These are phyloP conservation scores for Sebastes wilsoni DNA, from an alignment of 2,797 vertebrate genomes.

Conservation along the genomic window DNA sequence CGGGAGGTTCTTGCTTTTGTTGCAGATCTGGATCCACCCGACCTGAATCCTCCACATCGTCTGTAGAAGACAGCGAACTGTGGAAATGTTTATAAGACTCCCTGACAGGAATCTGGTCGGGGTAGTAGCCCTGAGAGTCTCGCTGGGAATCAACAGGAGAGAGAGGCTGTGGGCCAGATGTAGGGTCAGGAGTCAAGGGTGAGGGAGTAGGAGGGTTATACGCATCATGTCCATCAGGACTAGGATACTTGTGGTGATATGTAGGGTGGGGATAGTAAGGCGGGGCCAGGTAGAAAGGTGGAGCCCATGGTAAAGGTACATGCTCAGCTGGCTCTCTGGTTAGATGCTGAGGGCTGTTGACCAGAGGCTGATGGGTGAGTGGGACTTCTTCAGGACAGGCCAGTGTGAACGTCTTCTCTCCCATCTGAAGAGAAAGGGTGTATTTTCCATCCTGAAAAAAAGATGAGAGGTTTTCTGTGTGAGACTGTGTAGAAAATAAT, in stretches of 20 bases:
- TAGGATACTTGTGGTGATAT: neutral
- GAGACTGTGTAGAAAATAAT: neutral
- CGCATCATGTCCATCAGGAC: neutral
- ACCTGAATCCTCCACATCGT: neutral
- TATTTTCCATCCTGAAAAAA: conserved; percentile 60
- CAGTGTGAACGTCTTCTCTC: conserved; percentile 30
- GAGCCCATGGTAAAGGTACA: conserved; percentile 32
- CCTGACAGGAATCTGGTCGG: neutral
- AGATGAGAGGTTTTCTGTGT: neutral
- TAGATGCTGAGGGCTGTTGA: neutral
- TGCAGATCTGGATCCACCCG: neutral
- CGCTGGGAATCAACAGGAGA: conserved; percentile 1
- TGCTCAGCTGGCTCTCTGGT: neutral
- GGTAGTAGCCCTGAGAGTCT: neutral
- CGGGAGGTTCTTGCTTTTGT: neutral
- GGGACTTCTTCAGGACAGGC: conserved; percentile 51
- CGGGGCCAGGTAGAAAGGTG: conserved; percentile 71
- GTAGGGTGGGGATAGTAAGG: conserved; percentile 68
- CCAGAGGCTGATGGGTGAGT: neutral
- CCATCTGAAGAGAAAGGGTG: conserved; percentile 53
- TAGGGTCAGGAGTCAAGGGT: neutral
- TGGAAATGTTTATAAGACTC: neutral
- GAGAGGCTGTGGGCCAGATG: neutral
- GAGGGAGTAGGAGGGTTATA: neutral
- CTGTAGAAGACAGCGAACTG: neutral